Evolutionary conservation across 1,140 invertebrate species (phyloP), one percentile per base, ranked within the genome.

Genomic region (Penaeus indicus): DNA sequence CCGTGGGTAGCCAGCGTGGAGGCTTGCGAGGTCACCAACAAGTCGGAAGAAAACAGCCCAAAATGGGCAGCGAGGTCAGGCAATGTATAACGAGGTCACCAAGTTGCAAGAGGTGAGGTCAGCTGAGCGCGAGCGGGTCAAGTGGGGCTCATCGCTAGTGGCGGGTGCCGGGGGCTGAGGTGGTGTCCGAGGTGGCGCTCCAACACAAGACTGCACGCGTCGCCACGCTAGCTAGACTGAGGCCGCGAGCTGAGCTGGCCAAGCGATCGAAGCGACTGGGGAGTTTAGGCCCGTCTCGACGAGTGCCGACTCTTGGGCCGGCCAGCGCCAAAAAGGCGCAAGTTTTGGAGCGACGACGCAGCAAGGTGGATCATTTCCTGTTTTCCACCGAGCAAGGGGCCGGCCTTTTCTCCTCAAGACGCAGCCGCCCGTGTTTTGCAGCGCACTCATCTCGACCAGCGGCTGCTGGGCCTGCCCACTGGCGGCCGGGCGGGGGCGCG

Each of bases 301-400:
- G 89, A 90, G 89, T 90, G 89, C 85, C 89, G 89, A 90, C 89
- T 90, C 89, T 90, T 90, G 89, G 89, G 89, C 85, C 85, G 85
- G 82, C 85, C 89, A 90, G 89, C 89, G 89, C 89, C 89, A 90
- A 90, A 90, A 90, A 90, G 89, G 82, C 89, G 75, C 80, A 90
- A 90, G 85, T 90, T 90, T 90, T 90, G 85, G 84, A 77, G 82
- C 85, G 85, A 90, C 89, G 89, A 90, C 89, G 89, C 89, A 90
- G 89, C 89, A 90, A 90, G 89, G 89, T 90, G 89, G 89, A 90
- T 90, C 89, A 90, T 90, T 90, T 90, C 89, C 85, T 90, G 89
- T 90, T 90, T 90, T 90, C 89, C 85, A 79, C 72, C 61, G 85
- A 84, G 85, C 89, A 90, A 90, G 89, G 89, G 89, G 89, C 85